phyloP scores from a whole-genome alignment of 2,113 vertebrate species.

The Phalacrocorax pelagicus region DNA sequence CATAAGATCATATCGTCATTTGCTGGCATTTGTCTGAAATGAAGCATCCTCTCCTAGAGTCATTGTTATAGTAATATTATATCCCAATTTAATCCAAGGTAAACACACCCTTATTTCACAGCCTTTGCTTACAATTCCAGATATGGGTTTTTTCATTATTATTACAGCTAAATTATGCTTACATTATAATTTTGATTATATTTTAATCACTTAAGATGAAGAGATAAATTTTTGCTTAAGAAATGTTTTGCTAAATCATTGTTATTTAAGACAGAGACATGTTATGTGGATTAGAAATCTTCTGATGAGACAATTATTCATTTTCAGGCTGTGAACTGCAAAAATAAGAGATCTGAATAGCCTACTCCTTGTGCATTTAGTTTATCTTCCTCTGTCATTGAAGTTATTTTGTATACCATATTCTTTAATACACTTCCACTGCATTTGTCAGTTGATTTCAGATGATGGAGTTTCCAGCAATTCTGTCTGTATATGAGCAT shows the following conservation, averaged over 20 bases:
- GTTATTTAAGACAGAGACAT: neutral
- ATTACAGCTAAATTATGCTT: neutral
- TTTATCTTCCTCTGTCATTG: neutral
- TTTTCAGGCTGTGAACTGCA: neutral
- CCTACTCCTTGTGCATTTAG: neutral
- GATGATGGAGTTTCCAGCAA: neutral
- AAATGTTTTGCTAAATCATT: neutral
- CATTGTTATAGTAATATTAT: neutral
- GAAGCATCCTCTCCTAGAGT: neutral
- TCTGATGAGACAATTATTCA: neutral
- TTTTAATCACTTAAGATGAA: neutral
- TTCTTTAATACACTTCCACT: neutral
- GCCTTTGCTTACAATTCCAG: neutral
- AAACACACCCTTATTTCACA: neutral
- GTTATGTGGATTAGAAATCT: neutral
- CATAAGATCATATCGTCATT: neutral
- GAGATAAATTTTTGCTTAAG: neutral
- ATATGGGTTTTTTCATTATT: neutral
- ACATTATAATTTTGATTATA: neutral
- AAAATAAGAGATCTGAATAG: neutral
- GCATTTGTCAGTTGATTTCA: neutral
- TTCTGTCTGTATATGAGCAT: neutral
- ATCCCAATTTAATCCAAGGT: neutral
- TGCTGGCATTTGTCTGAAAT: neutral
- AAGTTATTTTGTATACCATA: neutral